phyloP scores from a whole-genome alignment of 2,888 invertebrate species.

The Prosapia bicincta region DNA sequence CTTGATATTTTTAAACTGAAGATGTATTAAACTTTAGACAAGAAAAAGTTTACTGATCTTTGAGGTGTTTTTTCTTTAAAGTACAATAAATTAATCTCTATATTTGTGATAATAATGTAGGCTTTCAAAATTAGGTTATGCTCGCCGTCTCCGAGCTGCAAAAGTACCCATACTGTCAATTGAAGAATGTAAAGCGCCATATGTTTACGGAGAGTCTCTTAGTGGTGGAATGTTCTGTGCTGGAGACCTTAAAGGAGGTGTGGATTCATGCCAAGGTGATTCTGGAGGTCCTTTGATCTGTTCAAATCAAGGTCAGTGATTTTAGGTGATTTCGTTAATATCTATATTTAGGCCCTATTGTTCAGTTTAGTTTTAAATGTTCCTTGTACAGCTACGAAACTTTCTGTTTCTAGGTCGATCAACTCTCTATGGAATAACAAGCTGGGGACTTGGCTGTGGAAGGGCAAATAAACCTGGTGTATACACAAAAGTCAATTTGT shows the following conservation, averaged over 20 bases:
- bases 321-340: too few relatives aligned
- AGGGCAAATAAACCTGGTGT: conserved; percentile 71
- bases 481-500: conserved; percentile 62
- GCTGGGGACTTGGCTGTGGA: conserved; percentile 76
- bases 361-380: too few relatives aligned
- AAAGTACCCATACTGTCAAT: conserved; percentile 64
- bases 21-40: too few relatives aligned
- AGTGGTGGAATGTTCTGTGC: conserved; percentile 77
- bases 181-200: conserved; percentile 59
- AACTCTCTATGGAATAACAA: conserved; percentile 67
- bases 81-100: too few relatives aligned
- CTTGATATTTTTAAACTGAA: too few relatives aligned
- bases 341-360: too few relatives aligned
- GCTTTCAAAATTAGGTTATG: too few relatives aligned
- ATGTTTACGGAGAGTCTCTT: conserved; percentile 63
- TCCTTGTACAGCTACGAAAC: not conserved
- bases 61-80: too few relatives aligned
- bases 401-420: conserved; percentile 53
- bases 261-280: conserved; percentile 80
- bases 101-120: too few relatives aligned
- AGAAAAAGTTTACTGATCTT: too few relatives aligned
- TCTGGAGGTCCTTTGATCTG: conserved; percentile 82
- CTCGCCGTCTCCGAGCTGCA: conserved; percentile 62
- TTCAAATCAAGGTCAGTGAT: conserved; percentile 54
- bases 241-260: conserved; percentile 68